Evolutionary conservation across 2,888 invertebrate species (phyloP), one percentile per base, ranked within the genome.

Genomic region (Podotricha telesiphe): DNA sequence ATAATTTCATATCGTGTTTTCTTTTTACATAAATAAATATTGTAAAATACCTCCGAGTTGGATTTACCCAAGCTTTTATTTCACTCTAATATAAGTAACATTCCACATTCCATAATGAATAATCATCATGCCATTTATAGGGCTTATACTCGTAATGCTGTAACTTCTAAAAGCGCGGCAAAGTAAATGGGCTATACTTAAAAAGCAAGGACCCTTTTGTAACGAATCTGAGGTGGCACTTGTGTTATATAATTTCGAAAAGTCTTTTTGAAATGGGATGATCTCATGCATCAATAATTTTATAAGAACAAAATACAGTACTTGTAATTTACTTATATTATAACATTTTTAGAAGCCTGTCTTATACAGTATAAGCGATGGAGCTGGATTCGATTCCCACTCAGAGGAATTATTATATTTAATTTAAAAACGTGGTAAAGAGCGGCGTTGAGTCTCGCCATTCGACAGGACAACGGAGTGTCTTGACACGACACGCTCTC

Each of bases 211-310:
- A 67, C 68, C 71, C 68, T 58, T 71, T 70, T 67, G 65, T 67
- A 73, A 73, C 69, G 72, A 70, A 67, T 72, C 68, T 63, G 69
- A 72, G 74, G 69, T 73, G 70, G 65, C 71, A 71, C 76, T 75
- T 71, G 65, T 72, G 59, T 73, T 70, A 71, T 72, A 63, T 70
- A 73, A 76, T 73, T 73, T 75, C 58, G 42, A 73, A 65, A 68
- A 71, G 69, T 70, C 67, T 65, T 73, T 76, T 74, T 75, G 69
- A 72, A 68, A 64, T 69, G 68, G 58, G 56, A 59, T 65, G 64
- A 70, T 69, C 66, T 69, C 50, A 68, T 65, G 70, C 65, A 65
- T 55, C 66, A 68, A 68, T 71, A n/a, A 55, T 55, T 55, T 55
- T 55, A 37, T 17, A 37, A 55, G 17, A 17, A 37, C 34, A 17